Evolutionary conservation across 2,113 vertebrate species (phyloP).

Genomic region (Ammodytes marinus): DNA sequence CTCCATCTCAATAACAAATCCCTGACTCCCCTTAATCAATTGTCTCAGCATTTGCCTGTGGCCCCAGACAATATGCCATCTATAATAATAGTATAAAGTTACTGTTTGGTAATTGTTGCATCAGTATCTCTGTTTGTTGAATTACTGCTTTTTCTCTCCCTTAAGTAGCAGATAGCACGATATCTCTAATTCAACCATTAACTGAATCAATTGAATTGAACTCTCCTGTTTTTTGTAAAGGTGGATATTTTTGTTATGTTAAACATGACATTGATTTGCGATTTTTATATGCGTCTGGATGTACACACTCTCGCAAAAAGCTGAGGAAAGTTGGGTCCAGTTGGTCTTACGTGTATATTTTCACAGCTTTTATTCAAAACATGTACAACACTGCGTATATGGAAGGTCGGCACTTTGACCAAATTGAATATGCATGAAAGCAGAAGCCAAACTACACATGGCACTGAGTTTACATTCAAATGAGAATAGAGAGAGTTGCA

Average conservation of each 20-base stretch:
- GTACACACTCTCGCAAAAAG: background rate
- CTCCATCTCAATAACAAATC: background rate
- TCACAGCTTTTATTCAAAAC: background rate
- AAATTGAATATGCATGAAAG: background rate
- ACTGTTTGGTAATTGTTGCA: background rate
- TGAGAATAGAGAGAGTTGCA: background rate
- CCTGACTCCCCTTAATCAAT: background rate
- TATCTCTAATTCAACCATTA: background rate
- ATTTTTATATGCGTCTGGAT: background rate
- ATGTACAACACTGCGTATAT: background rate
- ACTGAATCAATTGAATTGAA: background rate
- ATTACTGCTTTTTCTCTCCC: background rate
- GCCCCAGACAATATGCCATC: background rate
- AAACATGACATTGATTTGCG: background rate
- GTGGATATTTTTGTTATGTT: background rate
- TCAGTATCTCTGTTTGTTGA: background rate
- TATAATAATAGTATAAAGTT: background rate
- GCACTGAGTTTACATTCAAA: slow-evolving; percentile 28
- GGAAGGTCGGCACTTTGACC: background rate
- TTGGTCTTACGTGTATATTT: background rate
- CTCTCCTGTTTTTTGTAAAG: background rate
- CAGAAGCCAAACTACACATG: background rate
- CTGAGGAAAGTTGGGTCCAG: background rate
- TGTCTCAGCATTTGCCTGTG: background rate
- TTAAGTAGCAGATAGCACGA: background rate